Evolutionary conservation across 2,113 vertebrate genomes (phyloP).

Genomic region (Poecilia latipinna): DNA sequence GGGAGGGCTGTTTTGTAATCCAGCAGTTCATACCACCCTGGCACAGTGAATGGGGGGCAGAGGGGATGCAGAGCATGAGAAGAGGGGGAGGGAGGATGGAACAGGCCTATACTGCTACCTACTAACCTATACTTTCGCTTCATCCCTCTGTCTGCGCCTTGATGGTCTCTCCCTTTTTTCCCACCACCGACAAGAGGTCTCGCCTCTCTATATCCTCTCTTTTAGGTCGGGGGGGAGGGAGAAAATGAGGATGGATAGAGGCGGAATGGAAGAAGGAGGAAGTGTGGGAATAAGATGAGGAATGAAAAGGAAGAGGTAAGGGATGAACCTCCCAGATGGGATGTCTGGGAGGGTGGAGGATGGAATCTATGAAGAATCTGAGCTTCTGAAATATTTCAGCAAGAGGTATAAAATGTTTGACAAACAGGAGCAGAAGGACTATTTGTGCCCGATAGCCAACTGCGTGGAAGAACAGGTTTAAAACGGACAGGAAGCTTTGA

Average conservation of each 20-base stretch:
- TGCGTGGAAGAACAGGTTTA: too few species aligned
- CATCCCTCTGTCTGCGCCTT: constrained; percentile 71
- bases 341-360: constrained; percentile 48
- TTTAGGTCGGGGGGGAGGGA: constrained; percentile 46
- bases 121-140: constrained; percentile 67
- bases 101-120: constrained; percentile 52
- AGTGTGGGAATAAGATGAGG: constrained; percentile 39
- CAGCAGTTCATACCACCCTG: constrained; percentile 87
- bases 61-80: constrained; percentile 39
- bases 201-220: constrained; percentile 61
- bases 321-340: constrained; percentile 17
- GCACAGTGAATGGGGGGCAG: constrained; percentile 35
- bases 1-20: constrained; percentile 91
- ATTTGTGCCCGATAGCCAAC: not conserved
- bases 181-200: constrained; percentile 68
- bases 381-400: constrained; percentile 48
- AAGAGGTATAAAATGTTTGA: constrained; percentile 31
- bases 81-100: constrained; percentile 32
- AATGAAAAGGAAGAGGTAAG: constrained; percentile 21
- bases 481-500: not conserved
- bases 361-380: constrained; percentile 61
- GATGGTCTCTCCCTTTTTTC: constrained; percentile 77
- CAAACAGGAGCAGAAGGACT: constrained; percentile 22
- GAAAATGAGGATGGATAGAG: constrained; percentile 21
- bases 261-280: constrained; percentile 28